Evolutionary conservation across 2,888 invertebrate genomes (phyloP).

Genomic region (Napeogenes sylphis): DNA sequence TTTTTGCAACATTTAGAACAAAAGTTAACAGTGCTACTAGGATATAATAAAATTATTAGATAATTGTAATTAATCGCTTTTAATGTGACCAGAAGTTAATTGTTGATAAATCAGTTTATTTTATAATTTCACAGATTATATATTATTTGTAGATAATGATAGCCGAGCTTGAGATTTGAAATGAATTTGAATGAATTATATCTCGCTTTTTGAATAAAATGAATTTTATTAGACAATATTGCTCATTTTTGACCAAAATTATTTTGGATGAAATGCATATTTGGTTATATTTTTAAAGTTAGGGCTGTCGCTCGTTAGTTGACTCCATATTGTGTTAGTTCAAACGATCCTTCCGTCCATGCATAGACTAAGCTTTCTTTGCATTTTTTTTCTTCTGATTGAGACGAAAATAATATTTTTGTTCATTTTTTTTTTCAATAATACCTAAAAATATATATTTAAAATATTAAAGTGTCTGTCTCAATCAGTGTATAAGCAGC

Average conservation of each 20-base stretch:
- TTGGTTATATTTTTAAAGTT: not conserved
- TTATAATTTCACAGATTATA: constrained; percentile 11
- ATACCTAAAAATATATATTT: too few species aligned
- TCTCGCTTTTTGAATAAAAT: not conserved
- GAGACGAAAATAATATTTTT: constrained; percentile 4
- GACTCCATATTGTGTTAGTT: constrained; percentile 50
- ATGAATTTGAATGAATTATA: not conserved
- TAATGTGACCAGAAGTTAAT: not conserved
- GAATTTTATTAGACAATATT: not conserved
- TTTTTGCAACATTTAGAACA: too few species aligned
- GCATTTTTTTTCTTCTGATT: constrained; percentile 45
- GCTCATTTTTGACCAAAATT: not conserved
- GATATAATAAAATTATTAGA: not conserved
- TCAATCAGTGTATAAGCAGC: not conserved
- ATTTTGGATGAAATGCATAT: not conserved
- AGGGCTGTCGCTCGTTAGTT: constrained; percentile 44
- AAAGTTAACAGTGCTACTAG: too few species aligned
- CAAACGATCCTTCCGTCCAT: constrained; percentile 74
- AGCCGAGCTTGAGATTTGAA: constrained; percentile 12
- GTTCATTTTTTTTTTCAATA: too few species aligned
- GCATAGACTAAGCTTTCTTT: constrained; percentile 61
- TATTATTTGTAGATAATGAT: constrained; percentile 2
- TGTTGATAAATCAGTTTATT: constrained; percentile 13
- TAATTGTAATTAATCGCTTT: not conserved
- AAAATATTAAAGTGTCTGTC: not conserved